A percentile compares a stretch with the other conserved stretches of the same genome.
Evolutionary conservation across 2,113 vertebrate species (phyloP).

Genomic region (Phalacrocorax pelagicus): DNA sequence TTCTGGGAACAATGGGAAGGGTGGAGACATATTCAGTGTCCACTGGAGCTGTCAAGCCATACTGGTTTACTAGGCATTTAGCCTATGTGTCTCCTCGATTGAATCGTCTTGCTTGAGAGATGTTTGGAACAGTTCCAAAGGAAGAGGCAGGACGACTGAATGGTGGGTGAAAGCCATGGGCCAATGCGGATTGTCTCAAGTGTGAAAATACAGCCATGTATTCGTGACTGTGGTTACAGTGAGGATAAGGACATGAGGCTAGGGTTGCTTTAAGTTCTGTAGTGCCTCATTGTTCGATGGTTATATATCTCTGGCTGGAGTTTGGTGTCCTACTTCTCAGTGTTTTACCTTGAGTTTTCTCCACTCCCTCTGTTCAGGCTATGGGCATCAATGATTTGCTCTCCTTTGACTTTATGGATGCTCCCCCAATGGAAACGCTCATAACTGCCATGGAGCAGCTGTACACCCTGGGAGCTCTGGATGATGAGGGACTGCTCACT

Average conservation of each 20-base stretch:
- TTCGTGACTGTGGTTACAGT: neutral
- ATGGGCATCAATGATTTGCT: conserved; percentile 99
- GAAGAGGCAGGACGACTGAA: neutral
- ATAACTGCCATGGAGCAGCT: conserved; percentile 99
- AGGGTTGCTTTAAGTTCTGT: neutral
- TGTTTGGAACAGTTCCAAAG: neutral
- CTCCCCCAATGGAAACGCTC: conserved; percentile 97
- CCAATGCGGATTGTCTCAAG: neutral
- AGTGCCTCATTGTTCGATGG: neutral
- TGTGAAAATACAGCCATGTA: neutral
- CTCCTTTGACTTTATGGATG: conserved; percentile 99
- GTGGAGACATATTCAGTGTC: fast-evolving
- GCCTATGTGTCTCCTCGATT: fast-evolving
- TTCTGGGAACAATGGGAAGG: neutral
- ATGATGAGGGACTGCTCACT: conserved; percentile 95
- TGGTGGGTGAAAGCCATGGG: neutral
- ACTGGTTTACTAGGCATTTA: neutral
- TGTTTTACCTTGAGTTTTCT: neutral
- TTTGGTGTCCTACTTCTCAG: neutral
- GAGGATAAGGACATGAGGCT: neutral
- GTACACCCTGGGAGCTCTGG: conserved; percentile 94
- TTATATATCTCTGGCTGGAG: neutral
- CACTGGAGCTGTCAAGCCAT: neutral
- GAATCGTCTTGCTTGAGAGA: neutral
- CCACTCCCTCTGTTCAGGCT: conserved; percentile 72